These are phyloP conservation scores for Parazoanthus darwini DNA, from an alignment of 92 coral and sea anemone genomes.

Conservation along the genomic window DNA sequence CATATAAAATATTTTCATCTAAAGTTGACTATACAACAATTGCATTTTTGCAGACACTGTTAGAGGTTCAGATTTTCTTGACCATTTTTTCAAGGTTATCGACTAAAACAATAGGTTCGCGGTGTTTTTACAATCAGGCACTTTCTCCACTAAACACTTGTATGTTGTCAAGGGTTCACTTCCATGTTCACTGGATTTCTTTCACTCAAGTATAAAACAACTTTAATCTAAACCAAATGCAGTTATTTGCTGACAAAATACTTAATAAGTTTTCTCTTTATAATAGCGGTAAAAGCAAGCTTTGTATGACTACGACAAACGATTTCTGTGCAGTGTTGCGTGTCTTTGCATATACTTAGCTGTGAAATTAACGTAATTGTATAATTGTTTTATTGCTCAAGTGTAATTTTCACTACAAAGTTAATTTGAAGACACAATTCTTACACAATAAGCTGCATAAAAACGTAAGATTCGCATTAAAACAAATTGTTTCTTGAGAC, in stretches of 20 bases:
- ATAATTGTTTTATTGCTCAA: not conserved
- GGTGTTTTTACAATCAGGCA: not conserved
- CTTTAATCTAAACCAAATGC: not conserved
- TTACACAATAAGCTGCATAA: too few species aligned
- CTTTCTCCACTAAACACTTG: not conserved
- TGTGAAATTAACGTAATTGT: too few species aligned
- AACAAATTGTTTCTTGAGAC: not conserved
- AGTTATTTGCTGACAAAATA: not conserved
- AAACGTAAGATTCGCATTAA: not conserved
- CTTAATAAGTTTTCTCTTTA: not conserved
- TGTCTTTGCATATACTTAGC: too few species aligned
- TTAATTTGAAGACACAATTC: not conserved
- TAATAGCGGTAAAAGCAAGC: not conserved
- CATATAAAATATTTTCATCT: not conserved
- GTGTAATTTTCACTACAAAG: not conserved
- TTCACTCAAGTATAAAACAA: not conserved
- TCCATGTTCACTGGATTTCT: not conserved
- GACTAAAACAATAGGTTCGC: not conserved
- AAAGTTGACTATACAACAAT: not conserved
- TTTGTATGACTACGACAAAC: too few species aligned
- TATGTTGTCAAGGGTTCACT: not conserved
- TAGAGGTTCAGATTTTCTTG: too few species aligned
- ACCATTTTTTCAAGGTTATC: not conserved
- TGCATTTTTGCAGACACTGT: not conserved
- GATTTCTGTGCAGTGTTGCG: too few species aligned